Percentiles rank a stretch among this genome's conserved stretches.
Conservation (phyloP, 2,113 vertebrate species). For the Proteles cristata region DNA sequence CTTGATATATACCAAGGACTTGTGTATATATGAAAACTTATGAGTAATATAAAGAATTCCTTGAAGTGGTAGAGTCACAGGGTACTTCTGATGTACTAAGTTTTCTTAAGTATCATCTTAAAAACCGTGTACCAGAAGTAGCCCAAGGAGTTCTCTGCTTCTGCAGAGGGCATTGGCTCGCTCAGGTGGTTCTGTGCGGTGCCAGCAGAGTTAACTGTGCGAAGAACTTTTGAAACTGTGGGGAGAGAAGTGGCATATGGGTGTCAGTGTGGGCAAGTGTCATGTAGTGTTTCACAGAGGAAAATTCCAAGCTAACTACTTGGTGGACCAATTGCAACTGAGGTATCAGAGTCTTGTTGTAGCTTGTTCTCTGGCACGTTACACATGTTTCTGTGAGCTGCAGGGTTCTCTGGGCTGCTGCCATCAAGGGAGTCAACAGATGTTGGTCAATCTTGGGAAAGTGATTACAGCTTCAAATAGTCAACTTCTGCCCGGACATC, state of each 20-base stretch:
- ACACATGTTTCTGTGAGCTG: not conserved
- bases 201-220: not conserved
- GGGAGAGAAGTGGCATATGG: slow-evolving; percentile 8
- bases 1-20: slow-evolving; percentile 50
- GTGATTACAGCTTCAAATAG: slow-evolving; percentile 11
- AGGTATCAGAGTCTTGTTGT: not conserved
- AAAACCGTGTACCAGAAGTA: not conserved
- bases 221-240: slow-evolving; percentile 26
- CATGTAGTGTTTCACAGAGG: slow-evolving; percentile 39
- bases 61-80: not conserved
- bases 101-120: slow-evolving; percentile 59
- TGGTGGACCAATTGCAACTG: slow-evolving; percentile 47
- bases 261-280: slow-evolving; percentile 29
- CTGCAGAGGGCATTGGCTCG: not conserved
- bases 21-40: slow-evolving; percentile 31
- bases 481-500: not conserved
- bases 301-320: slow-evolving; percentile 42
- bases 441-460: slow-evolving; percentile 16
- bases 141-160: not conserved
- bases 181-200: not conserved
- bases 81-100: not conserved
- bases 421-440: slow-evolving; percentile 6
- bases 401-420: not conserved
- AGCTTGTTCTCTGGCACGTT: slow-evolving; percentile 29
- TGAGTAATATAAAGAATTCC: slow-evolving; percentile 34